Percentiles rank a stretch among this genome's conserved stretches.
These are phyloP conservation scores for Ischnus inquisitorius DNA, from an alignment of 2,888 invertebrate species.

Conservation along the genomic window DNA sequence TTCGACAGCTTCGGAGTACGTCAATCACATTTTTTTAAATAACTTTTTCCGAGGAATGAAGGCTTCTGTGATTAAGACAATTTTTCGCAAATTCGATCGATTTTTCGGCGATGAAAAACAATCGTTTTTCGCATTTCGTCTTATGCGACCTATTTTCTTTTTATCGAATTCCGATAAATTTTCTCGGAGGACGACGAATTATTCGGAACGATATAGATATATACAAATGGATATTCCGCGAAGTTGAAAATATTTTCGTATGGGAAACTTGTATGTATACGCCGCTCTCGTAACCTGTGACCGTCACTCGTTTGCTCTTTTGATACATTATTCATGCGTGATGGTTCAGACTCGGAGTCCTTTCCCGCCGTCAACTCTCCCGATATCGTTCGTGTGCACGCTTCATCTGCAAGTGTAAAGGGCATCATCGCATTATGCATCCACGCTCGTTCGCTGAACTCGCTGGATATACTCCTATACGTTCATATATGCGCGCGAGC, in stretches of 20 bases:
- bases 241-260: slow-evolving; percentile 24
- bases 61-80: too few relatives aligned
- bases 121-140: neutral
- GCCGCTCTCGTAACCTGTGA: slow-evolving; percentile 61
- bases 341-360: slow-evolving; percentile 64
- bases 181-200: neutral
- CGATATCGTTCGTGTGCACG: slow-evolving; percentile 61
- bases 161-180: neutral
- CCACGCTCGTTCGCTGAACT: slow-evolving; percentile 44
- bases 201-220: neutral
- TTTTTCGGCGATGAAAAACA: neutral
- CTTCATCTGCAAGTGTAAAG: slow-evolving; percentile 75
- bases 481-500: neutral
- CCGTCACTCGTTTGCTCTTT: slow-evolving; percentile 64
- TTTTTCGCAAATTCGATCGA: neutral
- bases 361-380: slow-evolving; percentile 41
- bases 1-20: neutral
- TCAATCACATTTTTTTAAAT: neutral
- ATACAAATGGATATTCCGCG: slow-evolving; percentile 1
- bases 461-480: neutral
- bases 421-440: slow-evolving; percentile 76
- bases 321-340: slow-evolving; percentile 77
- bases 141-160: neutral
- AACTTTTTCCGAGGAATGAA: neutral
- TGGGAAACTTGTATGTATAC: slow-evolving; percentile 33